Conservation (phyloP, 2,797 vertebrate genomes). For the Garrulus glandarius region DNA sequence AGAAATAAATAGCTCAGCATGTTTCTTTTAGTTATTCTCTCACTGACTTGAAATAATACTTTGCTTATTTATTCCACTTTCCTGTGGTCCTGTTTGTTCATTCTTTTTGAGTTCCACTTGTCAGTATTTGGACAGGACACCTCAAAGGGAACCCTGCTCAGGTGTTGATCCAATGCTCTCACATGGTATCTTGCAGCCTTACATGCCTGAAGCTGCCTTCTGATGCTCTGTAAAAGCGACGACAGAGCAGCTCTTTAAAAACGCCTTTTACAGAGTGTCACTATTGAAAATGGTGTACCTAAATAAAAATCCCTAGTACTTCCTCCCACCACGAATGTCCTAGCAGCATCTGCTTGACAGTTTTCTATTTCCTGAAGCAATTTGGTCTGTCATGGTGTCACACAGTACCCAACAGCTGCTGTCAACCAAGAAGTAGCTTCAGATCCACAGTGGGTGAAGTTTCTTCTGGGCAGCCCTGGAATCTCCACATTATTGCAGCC, state of each 20-base stretch:
- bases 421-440: neutral
- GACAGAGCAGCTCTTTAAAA: neutral
- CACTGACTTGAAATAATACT: neutral
- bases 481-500: neutral
- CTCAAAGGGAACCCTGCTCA: neutral
- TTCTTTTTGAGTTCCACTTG: neutral
- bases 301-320: neutral
- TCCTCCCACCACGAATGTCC: neutral
- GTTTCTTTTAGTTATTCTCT: neutral
- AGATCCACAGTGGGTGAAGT: neutral
- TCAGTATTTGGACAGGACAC: neutral
- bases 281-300: neutral
- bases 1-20: conserved; percentile 11
- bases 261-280: neutral
- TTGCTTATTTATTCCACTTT: neutral
- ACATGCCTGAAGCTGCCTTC: neutral
- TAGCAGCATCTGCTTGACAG: neutral
- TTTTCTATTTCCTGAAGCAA: neutral
- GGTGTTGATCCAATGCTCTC: neutral
- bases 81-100: neutral
- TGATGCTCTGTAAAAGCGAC: neutral
- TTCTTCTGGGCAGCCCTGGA: neutral
- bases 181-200: neutral
- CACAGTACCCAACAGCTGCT: neutral
- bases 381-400: neutral